Conservation (phyloP, 1,140 invertebrate genomes). For the Drosophila athabasca region DNA sequence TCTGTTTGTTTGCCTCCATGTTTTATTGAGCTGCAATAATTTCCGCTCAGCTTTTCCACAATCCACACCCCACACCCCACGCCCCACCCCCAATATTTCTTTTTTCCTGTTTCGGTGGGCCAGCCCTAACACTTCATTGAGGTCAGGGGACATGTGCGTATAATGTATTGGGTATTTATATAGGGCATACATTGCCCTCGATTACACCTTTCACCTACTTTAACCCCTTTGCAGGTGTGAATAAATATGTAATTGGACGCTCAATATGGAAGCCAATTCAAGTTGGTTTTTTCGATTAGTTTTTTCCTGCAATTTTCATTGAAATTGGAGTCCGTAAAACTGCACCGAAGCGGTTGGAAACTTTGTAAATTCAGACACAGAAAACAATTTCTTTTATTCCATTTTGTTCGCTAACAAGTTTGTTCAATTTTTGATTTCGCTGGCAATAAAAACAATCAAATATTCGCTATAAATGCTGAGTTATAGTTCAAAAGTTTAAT, state of each 20-base stretch:
- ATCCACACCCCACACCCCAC: not conserved
- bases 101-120: constrained; percentile 5
- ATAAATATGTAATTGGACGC: constrained; percentile 6
- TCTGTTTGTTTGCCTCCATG: constrained; percentile 35
- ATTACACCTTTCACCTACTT: constrained; percentile 13
- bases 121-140: constrained; percentile 54
- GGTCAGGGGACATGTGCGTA: constrained; percentile 41
- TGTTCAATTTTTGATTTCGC: constrained; percentile 57
- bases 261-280: not conserved
- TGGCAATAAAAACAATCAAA: constrained; percentile 68
- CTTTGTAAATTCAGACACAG: constrained; percentile 43
- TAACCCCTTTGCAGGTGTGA: constrained; percentile 15
- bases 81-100: no score
- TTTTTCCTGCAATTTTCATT: constrained; percentile 9
- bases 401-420: constrained; percentile 55
- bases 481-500: constrained; percentile 69
- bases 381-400: constrained; percentile 46
- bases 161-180: constrained; percentile 22
- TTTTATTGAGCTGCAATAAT: constrained; percentile 71
- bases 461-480: constrained; percentile 67
- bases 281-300: constrained; percentile 12
- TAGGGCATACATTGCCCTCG: not conserved
- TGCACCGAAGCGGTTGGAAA: constrained; percentile 11
- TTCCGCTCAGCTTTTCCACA: constrained; percentile 34
- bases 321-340: not conserved